phyloP scores from a whole-genome alignment of 2,888 invertebrate genomes.

The Pelosia muscerda region DNA sequence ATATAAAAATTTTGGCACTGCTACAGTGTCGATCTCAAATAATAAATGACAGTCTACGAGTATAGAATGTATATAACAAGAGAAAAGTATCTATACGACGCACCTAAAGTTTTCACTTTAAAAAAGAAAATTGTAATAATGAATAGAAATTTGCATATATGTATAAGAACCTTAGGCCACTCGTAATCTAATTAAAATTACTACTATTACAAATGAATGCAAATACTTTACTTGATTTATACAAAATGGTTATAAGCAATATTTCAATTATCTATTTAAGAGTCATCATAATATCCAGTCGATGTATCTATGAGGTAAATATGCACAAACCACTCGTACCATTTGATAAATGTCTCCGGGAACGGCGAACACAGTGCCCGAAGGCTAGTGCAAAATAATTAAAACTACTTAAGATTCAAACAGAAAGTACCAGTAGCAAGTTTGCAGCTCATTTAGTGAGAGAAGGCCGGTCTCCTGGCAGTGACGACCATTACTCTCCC shows the following conservation, averaged over 20 bases:
- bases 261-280: slow-evolving; percentile 62
- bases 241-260: slow-evolving; percentile 52
- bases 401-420: slow-evolving; percentile 86
- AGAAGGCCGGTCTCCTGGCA: slow-evolving; percentile 62
- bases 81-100: too few relatives aligned
- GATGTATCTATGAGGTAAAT: slow-evolving; percentile 55
- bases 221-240: slow-evolving; percentile 44
- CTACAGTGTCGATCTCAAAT: too few relatives aligned
- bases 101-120: too few relatives aligned
- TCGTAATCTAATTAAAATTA: slow-evolving; percentile 26
- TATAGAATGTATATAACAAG: too few relatives aligned
- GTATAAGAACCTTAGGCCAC: slow-evolving; percentile 4
- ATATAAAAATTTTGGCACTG: too few relatives aligned
- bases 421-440: slow-evolving; percentile 78
- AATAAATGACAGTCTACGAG: too few relatives aligned
- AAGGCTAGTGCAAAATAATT: slow-evolving; percentile 82
- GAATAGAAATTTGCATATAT: neutral
- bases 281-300: slow-evolving; percentile 64
- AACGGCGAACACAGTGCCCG: slow-evolving; percentile 66
- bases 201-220: slow-evolving; percentile 41
- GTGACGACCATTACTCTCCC: slow-evolving; percentile 78
- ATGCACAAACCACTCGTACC: slow-evolving; percentile 38
- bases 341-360: slow-evolving; percentile 74
- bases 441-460: slow-evolving; percentile 76
- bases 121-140: too few relatives aligned